phyloP scores from a whole-genome alignment of 2,888 invertebrate species.

The Miltochrista miniata region DNA sequence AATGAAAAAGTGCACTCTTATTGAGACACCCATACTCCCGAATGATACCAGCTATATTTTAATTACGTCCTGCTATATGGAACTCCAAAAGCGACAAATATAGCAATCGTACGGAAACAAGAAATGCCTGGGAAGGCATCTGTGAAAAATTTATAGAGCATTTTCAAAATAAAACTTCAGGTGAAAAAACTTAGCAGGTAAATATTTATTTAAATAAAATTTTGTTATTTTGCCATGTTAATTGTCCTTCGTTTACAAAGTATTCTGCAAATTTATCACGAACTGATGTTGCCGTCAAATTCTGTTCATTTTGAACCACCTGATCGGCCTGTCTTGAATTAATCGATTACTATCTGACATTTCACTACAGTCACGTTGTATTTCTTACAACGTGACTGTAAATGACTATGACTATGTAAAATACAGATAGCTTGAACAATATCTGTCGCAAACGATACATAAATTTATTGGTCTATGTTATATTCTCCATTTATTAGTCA shows the following conservation, averaged over 20 bases:
- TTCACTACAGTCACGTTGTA: slow-evolving; percentile 5
- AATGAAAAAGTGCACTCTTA: too few relatives aligned
- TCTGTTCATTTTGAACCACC: slow-evolving; percentile 13
- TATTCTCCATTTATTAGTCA: slow-evolving; percentile 17
- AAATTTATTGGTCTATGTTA: slow-evolving; percentile 16
- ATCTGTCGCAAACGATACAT: slow-evolving; percentile 7
- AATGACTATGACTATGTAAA: slow-evolving; percentile 14
- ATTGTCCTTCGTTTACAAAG: slow-evolving; percentile 16
- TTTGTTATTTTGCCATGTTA: slow-evolving; percentile 12
- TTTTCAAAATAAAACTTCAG: slow-evolving; percentile 12
- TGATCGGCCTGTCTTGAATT: slow-evolving; percentile 1
- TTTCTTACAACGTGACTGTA: too few relatives aligned
- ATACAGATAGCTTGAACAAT: slow-evolving; percentile 13
- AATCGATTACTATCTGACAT: background rate
- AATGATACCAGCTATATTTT: too few relatives aligned
- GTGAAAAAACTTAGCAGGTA: background rate
- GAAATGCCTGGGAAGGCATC: slow-evolving; percentile 9
- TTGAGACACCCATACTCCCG: too few relatives aligned
- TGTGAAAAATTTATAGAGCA: slow-evolving; percentile 8
- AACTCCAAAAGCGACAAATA: slow-evolving; percentile 18
- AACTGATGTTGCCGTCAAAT: slow-evolving; percentile 19
- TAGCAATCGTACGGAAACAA: slow-evolving; percentile 15
- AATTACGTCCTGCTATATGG: slow-evolving; percentile 11
- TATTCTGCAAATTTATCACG: slow-evolving; percentile 19
- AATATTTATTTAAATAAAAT: slow-evolving; percentile 5